These are phyloP conservation scores for Torymus tubicola DNA, from an alignment of 2,888 invertebrate species.

Conservation along the genomic window DNA sequence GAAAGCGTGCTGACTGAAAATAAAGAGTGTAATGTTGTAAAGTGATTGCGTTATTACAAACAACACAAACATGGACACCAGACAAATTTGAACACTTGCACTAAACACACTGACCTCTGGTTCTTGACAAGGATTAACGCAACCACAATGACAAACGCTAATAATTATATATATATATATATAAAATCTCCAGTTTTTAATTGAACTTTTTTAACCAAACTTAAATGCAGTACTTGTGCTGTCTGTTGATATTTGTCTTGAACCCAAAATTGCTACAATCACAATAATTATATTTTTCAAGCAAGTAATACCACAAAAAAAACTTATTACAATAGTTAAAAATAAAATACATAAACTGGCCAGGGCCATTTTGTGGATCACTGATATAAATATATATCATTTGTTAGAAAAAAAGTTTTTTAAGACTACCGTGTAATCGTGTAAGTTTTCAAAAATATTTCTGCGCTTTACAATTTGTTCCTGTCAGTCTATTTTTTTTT, in stretches of 20 bases:
- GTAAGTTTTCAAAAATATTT: constrained; percentile 23
- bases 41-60: constrained; percentile 68
- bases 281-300: constrained; percentile 74
- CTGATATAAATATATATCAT: constrained; percentile 52
- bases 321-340: constrained; percentile 71
- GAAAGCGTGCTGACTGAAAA: constrained; percentile 71
- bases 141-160: constrained; percentile 55
- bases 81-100: constrained; percentile 63
- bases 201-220: constrained; percentile 24
- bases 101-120: constrained; percentile 64
- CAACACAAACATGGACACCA: constrained; percentile 62
- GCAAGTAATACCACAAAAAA: constrained; percentile 66
- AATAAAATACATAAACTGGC: constrained; percentile 63
- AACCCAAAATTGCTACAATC: constrained; percentile 68
- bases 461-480: constrained; percentile 42
- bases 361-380: constrained; percentile 69
- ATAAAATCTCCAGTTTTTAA: constrained; percentile 41
- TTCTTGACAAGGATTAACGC: constrained; percentile 69
- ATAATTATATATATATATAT: constrained; percentile 38
- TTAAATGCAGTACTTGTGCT: constrained; percentile 21
- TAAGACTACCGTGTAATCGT: constrained; percentile 28
- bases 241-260: constrained; percentile 71
- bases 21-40: constrained; percentile 65
- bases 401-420: constrained; percentile 44
- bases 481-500: constrained; percentile 43